phyloP scores from a whole-genome alignment of 1,140 invertebrate genomes.

The Drosophila repletoides region DNA sequence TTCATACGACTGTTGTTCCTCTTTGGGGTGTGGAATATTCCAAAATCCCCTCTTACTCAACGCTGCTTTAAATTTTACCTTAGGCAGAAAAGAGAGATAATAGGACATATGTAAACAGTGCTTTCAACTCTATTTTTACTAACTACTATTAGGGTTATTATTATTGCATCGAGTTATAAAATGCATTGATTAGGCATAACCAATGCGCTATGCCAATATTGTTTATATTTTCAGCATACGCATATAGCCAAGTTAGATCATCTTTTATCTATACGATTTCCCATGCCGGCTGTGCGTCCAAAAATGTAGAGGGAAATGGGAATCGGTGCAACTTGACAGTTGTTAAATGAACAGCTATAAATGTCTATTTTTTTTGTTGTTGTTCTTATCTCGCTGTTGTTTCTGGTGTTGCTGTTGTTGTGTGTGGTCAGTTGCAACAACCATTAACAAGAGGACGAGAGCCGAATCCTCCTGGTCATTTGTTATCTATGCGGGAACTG shows the following conservation, averaged over 20 bases:
- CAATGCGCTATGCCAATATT: no score
- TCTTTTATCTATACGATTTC: background rate
- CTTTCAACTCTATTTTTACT: no score
- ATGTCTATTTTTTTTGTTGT: slow-evolving; percentile 34
- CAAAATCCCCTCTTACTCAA: no score
- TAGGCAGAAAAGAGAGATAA: no score
- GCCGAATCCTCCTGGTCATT: background rate
- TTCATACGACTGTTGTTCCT: no score
- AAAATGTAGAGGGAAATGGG: background rate
- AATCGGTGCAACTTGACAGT: slow-evolving; percentile 16
- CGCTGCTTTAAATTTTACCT: no score
- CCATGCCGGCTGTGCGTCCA: background rate
- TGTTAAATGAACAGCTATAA: slow-evolving; percentile 23
- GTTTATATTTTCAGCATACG: background rate
- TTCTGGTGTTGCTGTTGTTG: slow-evolving; percentile 17
- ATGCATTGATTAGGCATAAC: no score
- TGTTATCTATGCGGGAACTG: background rate
- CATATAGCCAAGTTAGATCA: background rate
- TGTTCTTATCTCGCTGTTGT: background rate
- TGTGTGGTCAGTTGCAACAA: slow-evolving; percentile 16
- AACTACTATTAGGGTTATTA: no score
- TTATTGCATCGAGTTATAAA: no score
- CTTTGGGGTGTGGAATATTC: no score
- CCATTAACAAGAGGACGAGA: slow-evolving; percentile 40
- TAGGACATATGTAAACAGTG: no score